Percentiles rank a stretch among this genome's conserved stretches.
Evolutionary conservation across 2,113 vertebrate species (phyloP).

Genomic region (Saguinus imperator): DNA sequence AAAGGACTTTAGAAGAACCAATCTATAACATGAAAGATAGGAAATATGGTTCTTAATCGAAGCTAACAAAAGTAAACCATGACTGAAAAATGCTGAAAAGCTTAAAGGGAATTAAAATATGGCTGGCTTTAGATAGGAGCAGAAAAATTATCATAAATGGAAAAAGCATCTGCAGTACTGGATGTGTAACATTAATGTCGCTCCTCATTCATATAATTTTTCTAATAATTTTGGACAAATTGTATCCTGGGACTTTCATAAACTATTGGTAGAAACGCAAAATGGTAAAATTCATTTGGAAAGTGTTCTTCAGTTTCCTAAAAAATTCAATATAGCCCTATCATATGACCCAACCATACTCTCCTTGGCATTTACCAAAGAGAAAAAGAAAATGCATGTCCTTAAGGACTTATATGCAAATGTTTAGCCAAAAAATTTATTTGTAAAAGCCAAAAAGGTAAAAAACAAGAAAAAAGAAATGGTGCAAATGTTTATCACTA

Average conservation of each 20-base stretch:
- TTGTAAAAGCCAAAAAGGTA: neutral
- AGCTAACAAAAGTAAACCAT: neutral
- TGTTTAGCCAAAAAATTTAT: neutral
- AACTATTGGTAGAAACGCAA: neutral
- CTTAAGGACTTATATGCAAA: neutral
- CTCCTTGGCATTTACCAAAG: neutral
- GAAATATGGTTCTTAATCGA: neutral
- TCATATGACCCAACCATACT: neutral
- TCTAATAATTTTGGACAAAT: neutral
- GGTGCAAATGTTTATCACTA: neutral
- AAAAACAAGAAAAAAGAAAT: neutral
- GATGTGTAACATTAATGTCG: neutral
- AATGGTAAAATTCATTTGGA: neutral
- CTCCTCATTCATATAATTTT: neutral
- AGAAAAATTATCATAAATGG: neutral
- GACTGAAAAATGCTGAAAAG: neutral
- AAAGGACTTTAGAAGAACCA: neutral
- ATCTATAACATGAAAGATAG: neutral
- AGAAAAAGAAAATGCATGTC: neutral
- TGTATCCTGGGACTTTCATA: neutral
- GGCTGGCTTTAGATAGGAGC: neutral
- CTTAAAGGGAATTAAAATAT: neutral
- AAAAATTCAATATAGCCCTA: neutral
- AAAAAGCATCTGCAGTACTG: neutral
- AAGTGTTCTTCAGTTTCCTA: neutral